Percentiles rank a stretch among this genome's conserved stretches.
phyloP scores from a whole-genome alignment of 1,140 invertebrate genomes.

The Drosophila pseudoananassae region DNA sequence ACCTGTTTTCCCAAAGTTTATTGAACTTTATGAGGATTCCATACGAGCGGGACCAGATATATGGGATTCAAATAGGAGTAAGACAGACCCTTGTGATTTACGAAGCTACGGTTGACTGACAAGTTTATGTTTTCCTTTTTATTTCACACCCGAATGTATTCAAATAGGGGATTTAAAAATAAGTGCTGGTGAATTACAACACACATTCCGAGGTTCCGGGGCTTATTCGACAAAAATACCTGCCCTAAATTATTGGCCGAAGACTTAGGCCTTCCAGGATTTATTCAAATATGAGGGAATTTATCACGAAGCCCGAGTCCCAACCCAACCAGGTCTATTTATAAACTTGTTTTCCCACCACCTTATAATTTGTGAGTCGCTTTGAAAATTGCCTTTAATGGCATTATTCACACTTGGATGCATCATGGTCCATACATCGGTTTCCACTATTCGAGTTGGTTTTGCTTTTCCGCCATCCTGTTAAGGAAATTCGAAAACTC shows the following conservation, averaged over 20 bases:
- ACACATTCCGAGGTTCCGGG: slow-evolving; percentile 49
- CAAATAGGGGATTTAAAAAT: slow-evolving; percentile 59
- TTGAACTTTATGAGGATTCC: slow-evolving; percentile 78
- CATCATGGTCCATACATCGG: slow-evolving; percentile 48
- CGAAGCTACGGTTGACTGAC: slow-evolving; percentile 75
- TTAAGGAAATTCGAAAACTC: slow-evolving; percentile 27
- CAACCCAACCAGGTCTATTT: slow-evolving; percentile 41
- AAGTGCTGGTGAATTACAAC: slow-evolving; percentile 49
- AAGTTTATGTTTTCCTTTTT: slow-evolving; percentile 75
- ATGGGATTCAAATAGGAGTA: background rate
- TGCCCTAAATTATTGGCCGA: slow-evolving; percentile 22
- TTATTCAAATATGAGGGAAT: slow-evolving; percentile 51
- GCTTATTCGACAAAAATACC: background rate
- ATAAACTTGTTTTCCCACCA: slow-evolving; percentile 25
- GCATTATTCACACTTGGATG: slow-evolving; percentile 71
- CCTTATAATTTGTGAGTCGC: slow-evolving; percentile 14
- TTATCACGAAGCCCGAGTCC: background rate
- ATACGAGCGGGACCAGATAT: slow-evolving; percentile 14
- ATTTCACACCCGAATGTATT: slow-evolving; percentile 48
- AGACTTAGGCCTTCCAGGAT: background rate
- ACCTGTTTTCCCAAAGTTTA: slow-evolving; percentile 43
- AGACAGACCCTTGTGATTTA: slow-evolving; percentile 49
- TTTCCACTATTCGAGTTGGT: slow-evolving; percentile 54
- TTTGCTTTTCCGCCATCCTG: slow-evolving; percentile 42
- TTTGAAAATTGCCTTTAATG: slow-evolving; percentile 62